Evolutionary conservation across 2,797 vertebrate genomes (phyloP).

Genomic region (Tenualosa ilisha): DNA sequence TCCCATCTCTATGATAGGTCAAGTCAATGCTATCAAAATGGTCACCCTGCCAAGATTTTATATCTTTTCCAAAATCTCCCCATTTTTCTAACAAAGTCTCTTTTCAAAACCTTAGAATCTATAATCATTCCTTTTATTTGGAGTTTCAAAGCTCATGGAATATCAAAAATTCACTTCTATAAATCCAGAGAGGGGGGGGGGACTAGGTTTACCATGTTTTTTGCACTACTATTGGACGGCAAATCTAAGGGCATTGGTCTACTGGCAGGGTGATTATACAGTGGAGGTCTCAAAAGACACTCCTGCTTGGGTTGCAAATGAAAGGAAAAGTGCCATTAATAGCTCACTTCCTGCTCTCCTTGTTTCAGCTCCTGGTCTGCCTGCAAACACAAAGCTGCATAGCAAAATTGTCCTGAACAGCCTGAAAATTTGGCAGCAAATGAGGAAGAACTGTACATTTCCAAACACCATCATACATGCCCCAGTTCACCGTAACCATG

Average conservation of each 20-base stretch:
- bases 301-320: not conserved
- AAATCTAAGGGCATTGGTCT: not conserved
- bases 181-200: constrained; percentile 13
- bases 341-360: not conserved
- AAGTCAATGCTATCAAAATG: constrained; percentile 38
- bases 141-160: constrained; percentile 30
- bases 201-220: constrained; percentile 10
- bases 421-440: not conserved
- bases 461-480: not conserved
- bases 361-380: not conserved
- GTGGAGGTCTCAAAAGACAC: not conserved
- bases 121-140: constrained; percentile 33
- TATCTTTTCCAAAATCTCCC: constrained; percentile 28
- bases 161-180: constrained; percentile 16
- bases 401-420: not conserved
- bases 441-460: not conserved
- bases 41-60: constrained; percentile 22
- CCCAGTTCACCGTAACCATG: not conserved
- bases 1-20: constrained; percentile 20
- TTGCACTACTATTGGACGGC: constrained; percentile 30
- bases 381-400: not conserved
- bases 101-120: constrained; percentile 27
- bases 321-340: not conserved
- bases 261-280: not conserved
- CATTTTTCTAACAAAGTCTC: constrained; percentile 10